These are phyloP conservation scores for Lagopus muta DNA, from an alignment of 2,113 vertebrate genomes.

Conservation along the genomic window DNA sequence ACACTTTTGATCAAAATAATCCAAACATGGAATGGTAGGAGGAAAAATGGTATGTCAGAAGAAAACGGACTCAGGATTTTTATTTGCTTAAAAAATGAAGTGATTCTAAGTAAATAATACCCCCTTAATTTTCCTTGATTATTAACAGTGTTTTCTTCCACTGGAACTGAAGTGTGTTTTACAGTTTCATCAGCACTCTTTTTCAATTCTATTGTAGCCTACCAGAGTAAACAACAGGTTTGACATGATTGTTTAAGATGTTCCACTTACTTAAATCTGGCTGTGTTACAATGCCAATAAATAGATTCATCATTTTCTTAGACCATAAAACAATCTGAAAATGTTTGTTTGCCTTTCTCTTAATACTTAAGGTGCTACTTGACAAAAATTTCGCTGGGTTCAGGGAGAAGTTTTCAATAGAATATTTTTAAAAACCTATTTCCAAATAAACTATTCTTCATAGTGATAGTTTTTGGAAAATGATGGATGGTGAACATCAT, in stretches of 20 bases:
- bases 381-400: not conserved
- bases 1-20: not conserved
- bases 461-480: not conserved
- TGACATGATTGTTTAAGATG: not conserved
- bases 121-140: not conserved
- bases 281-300: not conserved
- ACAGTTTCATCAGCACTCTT: not conserved
- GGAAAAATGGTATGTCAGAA: not conserved
- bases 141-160: not conserved
- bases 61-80: not conserved
- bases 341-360: not conserved
- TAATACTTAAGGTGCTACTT: not conserved
- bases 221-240: slow-evolving; percentile 41
- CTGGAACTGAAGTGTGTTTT: not conserved
- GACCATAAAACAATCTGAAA: not conserved
- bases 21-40: not conserved
- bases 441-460: not conserved
- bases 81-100: slow-evolving; percentile 26
- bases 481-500: not conserved
- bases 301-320: not conserved
- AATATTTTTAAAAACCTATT: not conserved
- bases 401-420: not conserved
- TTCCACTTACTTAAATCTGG: slow-evolving; percentile 15
- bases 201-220: slow-evolving; percentile 39
- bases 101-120: slow-evolving; percentile 21